Evolutionary conservation across 1,140 invertebrate genomes (phyloP).

Genomic region (Arion vulgaris): DNA sequence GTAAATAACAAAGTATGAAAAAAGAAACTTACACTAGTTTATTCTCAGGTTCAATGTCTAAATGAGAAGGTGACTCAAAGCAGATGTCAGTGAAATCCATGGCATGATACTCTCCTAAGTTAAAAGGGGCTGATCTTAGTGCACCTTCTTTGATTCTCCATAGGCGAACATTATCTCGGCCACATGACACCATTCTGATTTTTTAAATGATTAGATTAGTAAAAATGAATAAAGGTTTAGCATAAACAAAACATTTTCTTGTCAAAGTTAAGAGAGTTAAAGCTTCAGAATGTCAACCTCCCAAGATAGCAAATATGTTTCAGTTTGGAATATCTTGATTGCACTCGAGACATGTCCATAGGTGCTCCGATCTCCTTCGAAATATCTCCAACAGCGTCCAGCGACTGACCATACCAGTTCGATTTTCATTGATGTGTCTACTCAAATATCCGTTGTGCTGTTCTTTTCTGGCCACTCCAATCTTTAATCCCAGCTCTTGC

Average conservation of each 20-base stretch:
- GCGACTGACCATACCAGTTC: no score
- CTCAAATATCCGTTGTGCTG: no score
- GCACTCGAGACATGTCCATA: no score
- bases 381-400: no score
- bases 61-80: constrained; percentile 65
- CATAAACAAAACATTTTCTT: background rate
- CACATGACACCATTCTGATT: constrained; percentile 71
- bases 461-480: no score
- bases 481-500: no score
- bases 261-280: no score
- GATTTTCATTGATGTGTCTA: no score
- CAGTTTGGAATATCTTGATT: no score
- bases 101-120: constrained; percentile 66
- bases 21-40: constrained; percentile 61
- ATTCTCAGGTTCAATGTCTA: constrained; percentile 60
- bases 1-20: background rate
- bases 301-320: no score
- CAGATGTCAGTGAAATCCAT: constrained; percentile 72
- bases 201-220: background rate
- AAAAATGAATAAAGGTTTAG: background rate
- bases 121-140: constrained; percentile 69
- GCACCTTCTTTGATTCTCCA: constrained; percentile 71
- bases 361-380: no score
- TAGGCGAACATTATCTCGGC: constrained; percentile 69
- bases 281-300: no score